Conservation (phyloP, 2,113 vertebrate species). For the Conger conger region DNA sequence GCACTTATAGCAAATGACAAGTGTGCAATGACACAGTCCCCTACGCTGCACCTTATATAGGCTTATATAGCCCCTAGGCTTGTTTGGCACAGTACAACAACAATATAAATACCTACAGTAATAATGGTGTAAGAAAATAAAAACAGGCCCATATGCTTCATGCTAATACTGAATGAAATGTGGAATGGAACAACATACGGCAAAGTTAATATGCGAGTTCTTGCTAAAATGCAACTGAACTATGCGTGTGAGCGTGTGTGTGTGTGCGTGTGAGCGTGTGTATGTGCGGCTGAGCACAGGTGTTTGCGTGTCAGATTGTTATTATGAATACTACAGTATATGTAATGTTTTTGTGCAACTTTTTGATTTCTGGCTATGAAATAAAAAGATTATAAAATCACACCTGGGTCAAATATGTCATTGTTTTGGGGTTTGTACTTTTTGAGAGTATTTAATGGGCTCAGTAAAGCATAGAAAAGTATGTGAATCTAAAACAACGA, state of each 20-base stretch:
- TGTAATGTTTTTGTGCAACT: background rate
- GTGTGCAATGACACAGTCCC: background rate
- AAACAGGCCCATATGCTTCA: background rate
- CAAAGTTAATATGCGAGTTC: background rate
- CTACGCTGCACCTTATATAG: background rate
- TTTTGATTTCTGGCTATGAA: background rate
- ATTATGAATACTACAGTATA: background rate
- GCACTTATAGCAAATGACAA: background rate
- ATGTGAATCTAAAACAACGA: too few relatives aligned
- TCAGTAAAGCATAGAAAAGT: too few relatives aligned
- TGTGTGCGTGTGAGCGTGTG: background rate
- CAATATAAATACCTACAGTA: background rate
- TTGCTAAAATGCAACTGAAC: background rate
- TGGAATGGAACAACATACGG: background rate
- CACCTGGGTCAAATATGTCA: too few relatives aligned
- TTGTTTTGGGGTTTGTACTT: too few relatives aligned
- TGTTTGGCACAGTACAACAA: background rate
- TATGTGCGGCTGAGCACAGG: too few relatives aligned
- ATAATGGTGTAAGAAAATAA: background rate
- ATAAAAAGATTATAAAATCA: background rate
- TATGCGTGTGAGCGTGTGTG: background rate
- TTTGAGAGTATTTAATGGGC: too few relatives aligned
- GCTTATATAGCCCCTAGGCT: background rate
- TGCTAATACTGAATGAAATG: background rate
- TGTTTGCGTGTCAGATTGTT: background rate